phyloP scores from a whole-genome alignment of 2,113 vertebrate species.

The Leptodactylus fuscus region DNA sequence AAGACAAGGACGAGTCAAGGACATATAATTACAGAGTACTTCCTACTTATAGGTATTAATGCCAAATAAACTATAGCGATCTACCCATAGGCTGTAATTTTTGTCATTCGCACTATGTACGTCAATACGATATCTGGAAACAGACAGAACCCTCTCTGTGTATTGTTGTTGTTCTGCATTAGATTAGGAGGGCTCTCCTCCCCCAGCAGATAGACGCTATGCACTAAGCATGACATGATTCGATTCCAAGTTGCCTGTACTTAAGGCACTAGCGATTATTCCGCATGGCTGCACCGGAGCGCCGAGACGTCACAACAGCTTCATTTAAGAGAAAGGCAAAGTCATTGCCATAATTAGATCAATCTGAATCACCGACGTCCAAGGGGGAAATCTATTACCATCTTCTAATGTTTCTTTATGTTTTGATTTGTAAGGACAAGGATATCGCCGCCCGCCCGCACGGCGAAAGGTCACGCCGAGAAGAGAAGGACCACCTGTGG shows the following conservation, averaged over 20 bases:
- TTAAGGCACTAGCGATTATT: conserved; percentile 41
- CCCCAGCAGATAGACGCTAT: neutral
- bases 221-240: conserved; percentile 31
- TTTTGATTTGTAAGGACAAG: neutral
- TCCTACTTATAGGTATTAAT: neutral
- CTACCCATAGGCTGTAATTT: neutral
- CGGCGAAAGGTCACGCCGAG: neutral
- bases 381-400: neutral
- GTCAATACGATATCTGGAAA: neutral
- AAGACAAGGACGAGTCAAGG: neutral
- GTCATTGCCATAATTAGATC: conserved; percentile 8
- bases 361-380: neutral
- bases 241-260: conserved; percentile 27
- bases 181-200: no score
- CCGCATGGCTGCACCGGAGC: conserved; percentile 22
- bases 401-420: neutral
- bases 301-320: neutral
- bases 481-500: neutral
- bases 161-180: neutral
- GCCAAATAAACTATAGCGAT: neutral
- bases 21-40: neutral
- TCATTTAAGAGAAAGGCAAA: conserved; percentile 5
- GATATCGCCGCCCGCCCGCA: neutral
- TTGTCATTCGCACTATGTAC: neutral
- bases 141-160: neutral